Base-by-base conservation (phyloP, 2,797 vertebrate genomes). In the Sandelia bainsii region DNA sequence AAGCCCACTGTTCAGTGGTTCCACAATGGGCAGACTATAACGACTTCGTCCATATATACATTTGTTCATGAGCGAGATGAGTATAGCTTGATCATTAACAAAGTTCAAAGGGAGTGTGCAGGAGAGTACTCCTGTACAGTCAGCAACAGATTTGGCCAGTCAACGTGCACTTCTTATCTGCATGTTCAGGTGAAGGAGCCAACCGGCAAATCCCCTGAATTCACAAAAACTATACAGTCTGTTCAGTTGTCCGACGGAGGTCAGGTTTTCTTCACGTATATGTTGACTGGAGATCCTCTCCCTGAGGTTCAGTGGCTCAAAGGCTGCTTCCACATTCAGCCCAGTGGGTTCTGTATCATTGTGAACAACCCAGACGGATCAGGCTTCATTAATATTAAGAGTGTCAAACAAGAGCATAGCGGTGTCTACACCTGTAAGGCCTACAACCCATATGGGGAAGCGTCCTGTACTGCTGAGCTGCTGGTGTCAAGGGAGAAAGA, bases 91-190 rank as follows among this genome's bases (percentile, higher is more conserved):
- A 92, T 97, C 50, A 95, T 99, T 67, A 85, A 91, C 2, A 87
- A 91, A n/a, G 91, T 91, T 1, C 86, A 81, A 44, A 71, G 72
- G 62, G 94, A 95, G 62, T 81, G 93, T 74, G 95, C 94, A 62
- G 97, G 97, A 27, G 94, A 97, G 69, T 99, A 97, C 61, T 91
- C 63, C 0, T 98, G 97, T 0, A 66, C 91, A 7, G 95, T 96
- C 53, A 96, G 93, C 65, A 98, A 97, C 65, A 83, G 72, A 0
- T 92, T 94, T 0, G 96, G 97, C 5, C 91, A 94, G 69, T 82
- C 91, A 0, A 84, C 79, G 0, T 97, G 96, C 74, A 94, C 91
- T 0, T 93, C 96, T 5, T 94, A 90, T 69, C 90, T 99, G 59
- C 91, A 93, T 54, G 87, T 98, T 63, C 88, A 91, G 45, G 51